These are phyloP conservation scores for Hystrix cristata DNA, from an alignment of 2,113 vertebrate genomes.

Conservation along the genomic window DNA sequence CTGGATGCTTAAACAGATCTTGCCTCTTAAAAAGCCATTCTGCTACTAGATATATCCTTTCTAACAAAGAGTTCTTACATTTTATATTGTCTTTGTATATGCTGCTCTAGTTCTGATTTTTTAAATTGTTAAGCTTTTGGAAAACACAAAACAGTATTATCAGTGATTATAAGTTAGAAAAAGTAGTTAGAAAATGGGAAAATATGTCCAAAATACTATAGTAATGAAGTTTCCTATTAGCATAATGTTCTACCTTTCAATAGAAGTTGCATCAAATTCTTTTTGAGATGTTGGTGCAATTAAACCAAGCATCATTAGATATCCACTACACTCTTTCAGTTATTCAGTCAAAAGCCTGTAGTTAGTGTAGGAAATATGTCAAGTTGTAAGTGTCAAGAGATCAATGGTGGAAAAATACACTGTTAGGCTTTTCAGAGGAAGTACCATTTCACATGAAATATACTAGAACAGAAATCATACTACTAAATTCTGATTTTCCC, in stretches of 20 bases:
- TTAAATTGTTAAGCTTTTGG: background rate
- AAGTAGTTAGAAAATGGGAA: background rate
- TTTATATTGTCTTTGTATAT: background rate
- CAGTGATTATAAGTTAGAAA: background rate
- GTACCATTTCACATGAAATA: background rate
- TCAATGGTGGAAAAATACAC: background rate
- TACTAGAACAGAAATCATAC: background rate
- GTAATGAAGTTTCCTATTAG: background rate
- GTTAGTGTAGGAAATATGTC: background rate
- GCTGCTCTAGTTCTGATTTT: background rate
- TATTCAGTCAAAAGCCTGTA: background rate
- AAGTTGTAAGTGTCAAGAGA: background rate
- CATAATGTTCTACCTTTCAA: background rate
- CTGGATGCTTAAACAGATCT: background rate
- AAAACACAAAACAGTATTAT: background rate
- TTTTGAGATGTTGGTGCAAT: background rate
- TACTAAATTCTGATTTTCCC: background rate
- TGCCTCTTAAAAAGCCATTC: background rate
- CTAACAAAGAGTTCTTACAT: background rate
- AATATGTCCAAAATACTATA: background rate
- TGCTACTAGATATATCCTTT: background rate
- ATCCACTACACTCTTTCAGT: background rate
- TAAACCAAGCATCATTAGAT: background rate
- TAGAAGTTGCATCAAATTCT: background rate
- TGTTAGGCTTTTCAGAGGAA: background rate